Percentiles rank a stretch among this genome's conserved stretches.
Evolutionary conservation across 2,113 vertebrate genomes (phyloP).

Genomic region (Hemicordylus capensis): DNA sequence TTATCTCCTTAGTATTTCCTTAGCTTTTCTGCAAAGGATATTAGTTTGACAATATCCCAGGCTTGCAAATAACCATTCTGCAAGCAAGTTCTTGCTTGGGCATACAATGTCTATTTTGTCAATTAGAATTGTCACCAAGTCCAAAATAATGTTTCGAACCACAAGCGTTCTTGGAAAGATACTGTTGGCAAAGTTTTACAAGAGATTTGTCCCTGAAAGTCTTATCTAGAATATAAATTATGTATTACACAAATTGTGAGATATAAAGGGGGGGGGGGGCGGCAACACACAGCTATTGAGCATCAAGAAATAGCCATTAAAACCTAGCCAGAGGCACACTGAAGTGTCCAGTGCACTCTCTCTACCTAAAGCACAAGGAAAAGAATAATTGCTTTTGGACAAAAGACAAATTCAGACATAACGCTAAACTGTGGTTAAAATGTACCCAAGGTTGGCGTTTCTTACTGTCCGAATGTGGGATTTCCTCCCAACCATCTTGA

Average conservation of each 20-base stretch:
- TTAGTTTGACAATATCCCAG: background rate
- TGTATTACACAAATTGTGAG: background rate
- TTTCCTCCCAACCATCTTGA: too few relatives aligned
- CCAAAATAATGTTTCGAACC: background rate
- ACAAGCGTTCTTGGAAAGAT: background rate
- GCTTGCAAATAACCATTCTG: background rate
- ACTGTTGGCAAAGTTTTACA: background rate
- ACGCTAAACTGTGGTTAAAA: too few relatives aligned
- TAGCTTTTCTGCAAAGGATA: background rate
- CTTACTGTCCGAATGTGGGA: too few relatives aligned
- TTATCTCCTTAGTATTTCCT: too few relatives aligned
- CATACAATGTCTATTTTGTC: background rate
- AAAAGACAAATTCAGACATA: too few relatives aligned
- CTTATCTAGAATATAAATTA: background rate
- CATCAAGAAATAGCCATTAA: background rate
- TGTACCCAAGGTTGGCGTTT: too few relatives aligned
- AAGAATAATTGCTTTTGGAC: background rate
- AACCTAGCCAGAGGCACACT: background rate
- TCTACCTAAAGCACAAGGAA: background rate
- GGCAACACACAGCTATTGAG: background rate
- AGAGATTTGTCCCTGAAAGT: background rate
- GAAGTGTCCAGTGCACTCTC: background rate
- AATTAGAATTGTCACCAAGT: fast-evolving
- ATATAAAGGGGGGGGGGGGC: background rate
- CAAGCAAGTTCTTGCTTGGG: background rate